phyloP scores from a whole-genome alignment of 2,888 invertebrate genomes.

The Nomada ferruginata region DNA sequence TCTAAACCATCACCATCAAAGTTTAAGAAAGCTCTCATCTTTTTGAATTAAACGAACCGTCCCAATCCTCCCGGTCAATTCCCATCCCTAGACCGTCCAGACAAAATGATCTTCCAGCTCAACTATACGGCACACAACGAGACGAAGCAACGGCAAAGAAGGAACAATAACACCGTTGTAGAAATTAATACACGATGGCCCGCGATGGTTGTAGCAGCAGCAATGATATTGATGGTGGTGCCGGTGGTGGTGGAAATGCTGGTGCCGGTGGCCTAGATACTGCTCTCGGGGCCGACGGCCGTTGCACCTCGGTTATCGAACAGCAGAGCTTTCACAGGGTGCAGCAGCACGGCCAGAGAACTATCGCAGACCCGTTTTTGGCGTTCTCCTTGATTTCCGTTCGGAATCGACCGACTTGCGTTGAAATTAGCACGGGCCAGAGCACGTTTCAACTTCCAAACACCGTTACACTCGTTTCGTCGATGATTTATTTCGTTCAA shows the following conservation, averaged over 20 bases:
- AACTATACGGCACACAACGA: too few species aligned
- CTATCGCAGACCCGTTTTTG: constrained; percentile 51
- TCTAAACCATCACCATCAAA: too few species aligned
- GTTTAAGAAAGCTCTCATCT: too few species aligned
- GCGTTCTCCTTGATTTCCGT: constrained; percentile 42
- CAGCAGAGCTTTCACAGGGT: constrained; percentile 75
- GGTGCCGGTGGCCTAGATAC: constrained; percentile 79
- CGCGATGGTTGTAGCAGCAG: constrained; percentile 48
- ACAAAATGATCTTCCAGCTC: too few species aligned
- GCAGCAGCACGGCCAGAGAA: constrained; percentile 69
- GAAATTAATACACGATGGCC: constrained; percentile 25
- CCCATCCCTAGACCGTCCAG: too few species aligned
- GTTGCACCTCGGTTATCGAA: constrained; percentile 81
- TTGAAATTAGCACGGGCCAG: constrained; percentile 5
- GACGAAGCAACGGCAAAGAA: not conserved
- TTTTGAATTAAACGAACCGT: too few species aligned
- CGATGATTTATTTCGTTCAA: constrained; percentile 9
- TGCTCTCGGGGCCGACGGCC: constrained; percentile 79
- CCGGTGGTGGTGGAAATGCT: constrained; percentile 55
- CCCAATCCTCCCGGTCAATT: too few species aligned
- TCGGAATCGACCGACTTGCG: constrained; percentile 18
- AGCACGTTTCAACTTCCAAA: not conserved
- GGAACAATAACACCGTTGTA: constrained; percentile 18
- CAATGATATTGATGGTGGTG: constrained; percentile 51
- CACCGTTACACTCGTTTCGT: not conserved